Base-by-base conservation (phyloP, 2,888 invertebrate genomes). In the Scaptomyza tumidula region DNA sequence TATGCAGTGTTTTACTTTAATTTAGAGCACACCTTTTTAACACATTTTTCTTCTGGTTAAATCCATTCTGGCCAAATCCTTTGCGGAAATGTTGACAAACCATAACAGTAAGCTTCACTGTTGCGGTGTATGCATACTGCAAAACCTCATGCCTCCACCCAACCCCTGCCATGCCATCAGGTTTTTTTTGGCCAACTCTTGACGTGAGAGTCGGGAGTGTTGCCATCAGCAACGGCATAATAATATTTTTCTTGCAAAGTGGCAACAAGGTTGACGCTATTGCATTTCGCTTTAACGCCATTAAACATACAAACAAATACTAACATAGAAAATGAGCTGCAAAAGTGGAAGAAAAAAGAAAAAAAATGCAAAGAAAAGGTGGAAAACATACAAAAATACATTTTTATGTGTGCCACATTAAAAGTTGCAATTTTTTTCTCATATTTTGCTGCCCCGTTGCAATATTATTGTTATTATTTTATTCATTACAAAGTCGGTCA, bases 231-330 rank as follows among this genome's bases (percentile, higher is more conserved):
- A 29, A 59, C 72, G 54, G 50, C 54, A 61, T 48, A 72, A 78
- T 79, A 78, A 78, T 69, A 77, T 78, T 78, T 80, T 80, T 45
- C 65, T 71, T 66, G 56, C 57, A 69, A 63, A 71, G 74, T 76
- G 71, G 69, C 86, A 80, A 71, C 66, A 78, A 72, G 70, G 85
- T 78, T 80, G 70, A 54, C 53, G 66, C 73, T 76, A 54, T 75
- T 62, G 39, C 43, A 63, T 70, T 65, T 65, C 59, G 71, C 75
- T 64, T 64, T 60, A 43, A 73, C 75, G 67, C 85, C 75, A 80
- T 86, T 71, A 77, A 78, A 56, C 62, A 63, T 33, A 57, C 53
- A 61, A 69, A 62, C 62, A 68, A 77, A 62, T 50, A 39, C 46
- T 39, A 13, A 11, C 2, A 6, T 7, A n/a, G 11, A 33, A 6